Percentiles rank a stretch among this genome's conserved stretches.
Conservation (phyloP, 2,797 vertebrate species). For the Lithobates pipiens region DNA sequence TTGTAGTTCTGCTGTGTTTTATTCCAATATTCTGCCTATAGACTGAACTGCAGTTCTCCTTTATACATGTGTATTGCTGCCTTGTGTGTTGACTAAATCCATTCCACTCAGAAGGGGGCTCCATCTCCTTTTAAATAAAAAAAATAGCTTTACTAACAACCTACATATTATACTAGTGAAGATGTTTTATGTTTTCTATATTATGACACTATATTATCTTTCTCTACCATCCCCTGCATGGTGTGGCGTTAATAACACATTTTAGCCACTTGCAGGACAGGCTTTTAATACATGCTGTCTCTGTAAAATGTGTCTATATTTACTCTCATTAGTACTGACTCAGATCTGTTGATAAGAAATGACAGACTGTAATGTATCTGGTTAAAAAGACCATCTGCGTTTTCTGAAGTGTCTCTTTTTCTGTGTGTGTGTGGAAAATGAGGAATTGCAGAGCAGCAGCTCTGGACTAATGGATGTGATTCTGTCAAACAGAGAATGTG, state of each 20-base stretch:
- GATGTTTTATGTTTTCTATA: neutral
- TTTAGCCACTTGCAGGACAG: slow-evolving; percentile 61
- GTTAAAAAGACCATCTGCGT: slow-evolving; percentile 76
- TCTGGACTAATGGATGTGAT: slow-evolving; percentile 14
- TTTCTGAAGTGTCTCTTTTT: slow-evolving; percentile 44
- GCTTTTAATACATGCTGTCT: slow-evolving; percentile 68
- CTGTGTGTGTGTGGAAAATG: slow-evolving; percentile 14
- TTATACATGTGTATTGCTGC: too few species aligned
- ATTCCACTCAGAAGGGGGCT: neutral
- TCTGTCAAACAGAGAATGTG: slow-evolving; percentile 7
- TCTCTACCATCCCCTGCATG: neutral
- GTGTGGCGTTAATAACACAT: slow-evolving; percentile 45
- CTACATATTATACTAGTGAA: neutral
- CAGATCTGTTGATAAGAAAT: slow-evolving; percentile 72
- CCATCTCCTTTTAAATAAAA: neutral
- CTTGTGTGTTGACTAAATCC: neutral
- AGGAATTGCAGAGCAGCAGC: neutral
- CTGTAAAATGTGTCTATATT: slow-evolving; percentile 68
- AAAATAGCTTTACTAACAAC: neutral
- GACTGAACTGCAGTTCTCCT: too few species aligned
- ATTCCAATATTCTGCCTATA: too few species aligned
- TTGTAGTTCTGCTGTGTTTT: too few species aligned
- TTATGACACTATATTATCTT: neutral
- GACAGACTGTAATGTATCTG: slow-evolving; percentile 74
- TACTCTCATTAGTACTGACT: slow-evolving; percentile 69